Base-by-base conservation (phyloP, 1,140 invertebrate genomes). In the Linepithema humile region DNA sequence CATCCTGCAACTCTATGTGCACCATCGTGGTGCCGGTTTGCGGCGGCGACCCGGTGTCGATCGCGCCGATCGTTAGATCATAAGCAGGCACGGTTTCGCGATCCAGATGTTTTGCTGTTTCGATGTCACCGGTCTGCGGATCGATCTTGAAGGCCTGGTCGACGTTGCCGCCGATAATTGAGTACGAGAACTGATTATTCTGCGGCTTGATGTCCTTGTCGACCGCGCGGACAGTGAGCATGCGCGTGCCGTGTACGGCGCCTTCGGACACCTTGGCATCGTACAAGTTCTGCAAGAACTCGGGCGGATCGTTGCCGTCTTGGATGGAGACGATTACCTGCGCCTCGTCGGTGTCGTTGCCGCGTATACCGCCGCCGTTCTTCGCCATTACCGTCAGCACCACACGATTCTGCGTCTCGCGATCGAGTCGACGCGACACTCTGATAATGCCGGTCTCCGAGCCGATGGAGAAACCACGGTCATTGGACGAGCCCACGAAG, bases 271-370 rank as follows among this genome's bases (percentile, higher is more conserved):
- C 95, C 40, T 94, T 95, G 0, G 96, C 96, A 83, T 97, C 96
- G 91, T 99, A 99, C 26, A 96, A 91, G 32, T 95, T 95, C 87
- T 97, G 95, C 10, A 97, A 92, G 92, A 99, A 99, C 92, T 98
- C 97, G 0, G 98, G 98, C 3, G 98, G 98, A 95, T 99, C 98
- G 91, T 99, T 99, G 4, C 98, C 98, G 93, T 99, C 98, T 95
- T 99, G 97, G 72, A 99, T 98, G 0, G 97, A 97, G 75, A 99
- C 97, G 35, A 98, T 97, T 0, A 99, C 97, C 94, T 98, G 97
- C 4, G 98, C 98, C 92, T 98, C 98, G 92, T 99, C 98, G 0
- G 98, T 99, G 91, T 99, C 98, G 93, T 99, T 99, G 9, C 98
- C 98, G 53, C 97, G 95, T 82, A 99, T 98, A 35, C 98, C 97